Evolutionary conservation across 2,888 invertebrate species (phyloP).

Genomic region (Prenolepis imparis): DNA sequence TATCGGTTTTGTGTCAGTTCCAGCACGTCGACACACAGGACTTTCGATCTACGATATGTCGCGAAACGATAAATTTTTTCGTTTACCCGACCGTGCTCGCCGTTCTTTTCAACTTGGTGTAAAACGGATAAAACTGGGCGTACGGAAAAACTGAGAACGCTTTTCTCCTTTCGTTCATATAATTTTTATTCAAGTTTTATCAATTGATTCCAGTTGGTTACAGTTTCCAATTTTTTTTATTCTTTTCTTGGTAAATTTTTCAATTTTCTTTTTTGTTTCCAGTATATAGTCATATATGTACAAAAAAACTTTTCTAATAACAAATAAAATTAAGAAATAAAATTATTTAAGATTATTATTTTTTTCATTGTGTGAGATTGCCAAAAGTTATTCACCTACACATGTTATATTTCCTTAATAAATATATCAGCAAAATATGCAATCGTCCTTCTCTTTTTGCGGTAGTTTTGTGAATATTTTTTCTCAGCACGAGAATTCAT

Average conservation of each 20-base stretch:
- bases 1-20: conserved; percentile 75
- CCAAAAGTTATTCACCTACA: neutral
- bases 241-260: neutral
- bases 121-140: neutral
- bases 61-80: conserved; percentile 76
- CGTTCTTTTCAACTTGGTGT: conserved; percentile 27
- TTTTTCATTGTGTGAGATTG: neutral
- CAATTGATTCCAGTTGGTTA: conserved; percentile 21
- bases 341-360: neutral
- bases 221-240: neutral
- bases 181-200: conserved; percentile 26
- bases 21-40: conserved; percentile 69
- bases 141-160: neutral
- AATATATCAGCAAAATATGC: neutral
- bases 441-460: neutral
- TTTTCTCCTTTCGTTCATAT: neutral
- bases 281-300: neutral
- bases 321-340: no score
- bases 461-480: neutral
- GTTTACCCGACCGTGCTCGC: conserved; percentile 55
- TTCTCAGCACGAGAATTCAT: neutral
- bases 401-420: no score
- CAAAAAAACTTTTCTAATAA: no score
- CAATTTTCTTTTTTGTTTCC: neutral
- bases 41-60: conserved; percentile 68